phyloP scores from a whole-genome alignment of 1,140 invertebrate genomes.

The Musca domestica region DNA sequence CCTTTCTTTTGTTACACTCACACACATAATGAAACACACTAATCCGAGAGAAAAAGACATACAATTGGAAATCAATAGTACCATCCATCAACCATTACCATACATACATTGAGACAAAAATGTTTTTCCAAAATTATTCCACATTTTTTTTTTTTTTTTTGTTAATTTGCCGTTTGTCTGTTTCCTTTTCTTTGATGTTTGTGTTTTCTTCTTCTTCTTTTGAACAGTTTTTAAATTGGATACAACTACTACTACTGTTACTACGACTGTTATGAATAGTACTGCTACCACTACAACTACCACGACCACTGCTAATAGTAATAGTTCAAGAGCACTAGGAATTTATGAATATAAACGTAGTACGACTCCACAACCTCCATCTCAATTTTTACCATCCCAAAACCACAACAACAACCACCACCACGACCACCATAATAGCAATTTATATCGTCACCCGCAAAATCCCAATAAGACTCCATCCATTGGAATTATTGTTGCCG shows the following conservation, averaged over 20 bases:
- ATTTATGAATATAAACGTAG: too few relatives aligned
- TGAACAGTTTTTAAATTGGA: constrained; percentile 18
- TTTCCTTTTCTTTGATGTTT: constrained; percentile 12
- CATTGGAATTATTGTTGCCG: constrained; percentile 15
- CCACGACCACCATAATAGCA: neutral
- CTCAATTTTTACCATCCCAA: neutral
- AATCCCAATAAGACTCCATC: neutral
- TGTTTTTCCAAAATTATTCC: neutral
- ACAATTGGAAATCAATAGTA: too few relatives aligned
- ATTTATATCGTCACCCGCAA: neutral
- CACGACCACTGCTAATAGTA: neutral
- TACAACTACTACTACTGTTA: neutral
- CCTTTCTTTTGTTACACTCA: too few relatives aligned
- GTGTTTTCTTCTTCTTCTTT: constrained; percentile 6
- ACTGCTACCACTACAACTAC: neutral
- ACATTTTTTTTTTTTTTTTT: too few relatives aligned
- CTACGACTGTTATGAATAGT: neutral
- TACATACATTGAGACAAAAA: too few relatives aligned
- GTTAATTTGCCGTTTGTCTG: neutral
- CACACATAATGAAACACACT: too few relatives aligned
- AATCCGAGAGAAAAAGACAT: too few relatives aligned
- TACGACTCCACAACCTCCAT: neutral
- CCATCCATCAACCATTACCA: too few relatives aligned
- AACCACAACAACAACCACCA: neutral
- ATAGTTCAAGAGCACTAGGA: too few relatives aligned